Conservation (phyloP, 1,140 invertebrate species). For the Melanaphis sacchari region DNA sequence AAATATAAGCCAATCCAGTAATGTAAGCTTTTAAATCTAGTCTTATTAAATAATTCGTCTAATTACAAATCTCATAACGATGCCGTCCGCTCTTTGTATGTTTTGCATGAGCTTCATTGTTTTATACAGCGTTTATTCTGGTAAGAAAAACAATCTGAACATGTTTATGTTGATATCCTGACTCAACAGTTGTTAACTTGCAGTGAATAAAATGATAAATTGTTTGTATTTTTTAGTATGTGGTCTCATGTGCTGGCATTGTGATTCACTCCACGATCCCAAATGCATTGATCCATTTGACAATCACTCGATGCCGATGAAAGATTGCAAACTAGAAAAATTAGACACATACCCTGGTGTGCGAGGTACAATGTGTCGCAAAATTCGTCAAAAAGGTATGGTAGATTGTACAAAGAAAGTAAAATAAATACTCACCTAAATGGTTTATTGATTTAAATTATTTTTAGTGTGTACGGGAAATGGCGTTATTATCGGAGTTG, state of each 20-base stretch:
- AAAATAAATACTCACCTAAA: background rate
- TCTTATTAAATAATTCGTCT: background rate
- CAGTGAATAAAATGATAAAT: background rate
- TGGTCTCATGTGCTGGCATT: conserved; percentile 90
- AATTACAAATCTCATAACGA: background rate
- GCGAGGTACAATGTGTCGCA: conserved; percentile 86
- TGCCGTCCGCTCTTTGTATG: background rate
- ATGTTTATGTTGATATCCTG: background rate
- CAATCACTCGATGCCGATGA: conserved; percentile 85
- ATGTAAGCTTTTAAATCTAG: background rate
- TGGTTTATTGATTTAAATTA: background rate
- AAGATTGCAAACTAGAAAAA: conserved; percentile 76
- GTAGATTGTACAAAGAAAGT: background rate
- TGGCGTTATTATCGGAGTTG: conserved; percentile 91
- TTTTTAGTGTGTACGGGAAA: conserved; percentile 82
- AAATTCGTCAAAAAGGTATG: conserved; percentile 89
- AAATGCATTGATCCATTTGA: conserved; percentile 94
- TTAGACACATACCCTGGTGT: conserved; percentile 75
- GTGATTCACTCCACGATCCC: conserved; percentile 85
- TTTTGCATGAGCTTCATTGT: background rate
- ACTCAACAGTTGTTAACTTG: background rate
- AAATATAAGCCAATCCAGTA: no score
- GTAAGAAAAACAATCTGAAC: background rate
- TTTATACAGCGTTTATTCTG: conserved; percentile 40
- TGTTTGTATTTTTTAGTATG: conserved; percentile 66